Evolutionary conservation across 2,113 vertebrate species (phyloP).

Genomic region (Isurus oxyrinchus): DNA sequence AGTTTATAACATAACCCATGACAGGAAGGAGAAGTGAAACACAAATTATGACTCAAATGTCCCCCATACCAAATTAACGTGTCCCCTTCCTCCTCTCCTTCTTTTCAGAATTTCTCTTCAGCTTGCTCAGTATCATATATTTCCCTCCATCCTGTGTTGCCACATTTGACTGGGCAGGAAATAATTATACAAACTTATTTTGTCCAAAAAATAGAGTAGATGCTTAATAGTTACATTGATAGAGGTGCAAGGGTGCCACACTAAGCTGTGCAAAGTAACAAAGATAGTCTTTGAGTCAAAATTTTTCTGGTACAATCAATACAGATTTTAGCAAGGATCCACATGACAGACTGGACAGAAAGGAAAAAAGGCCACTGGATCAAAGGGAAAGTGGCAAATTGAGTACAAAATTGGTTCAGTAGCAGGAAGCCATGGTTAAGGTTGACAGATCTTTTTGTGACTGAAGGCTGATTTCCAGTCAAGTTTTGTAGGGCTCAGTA

Average conservation of each 20-base stretch:
- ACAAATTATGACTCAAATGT: background rate
- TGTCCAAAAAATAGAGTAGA: background rate
- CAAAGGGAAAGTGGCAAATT: background rate
- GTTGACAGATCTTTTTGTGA: no score
- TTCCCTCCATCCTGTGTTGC: no score
- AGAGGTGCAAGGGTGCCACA: background rate
- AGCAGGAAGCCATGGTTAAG: no score
- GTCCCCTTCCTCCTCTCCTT: background rate
- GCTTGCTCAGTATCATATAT: background rate
- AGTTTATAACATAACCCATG: background rate
- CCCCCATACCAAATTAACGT: background rate
- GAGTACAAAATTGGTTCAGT: background rate
- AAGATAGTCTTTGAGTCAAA: no score
- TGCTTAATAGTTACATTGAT: background rate
- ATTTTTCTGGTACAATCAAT: no score
- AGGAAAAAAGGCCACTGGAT: background rate
- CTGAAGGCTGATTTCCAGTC: no score
- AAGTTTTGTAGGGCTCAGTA: no score
- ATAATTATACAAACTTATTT: background rate
- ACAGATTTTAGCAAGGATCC: no score
- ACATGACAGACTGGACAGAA: background rate
- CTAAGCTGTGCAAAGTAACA: background rate
- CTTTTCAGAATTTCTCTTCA: background rate
- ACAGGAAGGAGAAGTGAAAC: constrained; percentile 28
- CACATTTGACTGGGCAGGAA: background rate